Evolutionary conservation across 2,888 invertebrate genomes (phyloP).

Genomic region (Uropetala carovei): DNA sequence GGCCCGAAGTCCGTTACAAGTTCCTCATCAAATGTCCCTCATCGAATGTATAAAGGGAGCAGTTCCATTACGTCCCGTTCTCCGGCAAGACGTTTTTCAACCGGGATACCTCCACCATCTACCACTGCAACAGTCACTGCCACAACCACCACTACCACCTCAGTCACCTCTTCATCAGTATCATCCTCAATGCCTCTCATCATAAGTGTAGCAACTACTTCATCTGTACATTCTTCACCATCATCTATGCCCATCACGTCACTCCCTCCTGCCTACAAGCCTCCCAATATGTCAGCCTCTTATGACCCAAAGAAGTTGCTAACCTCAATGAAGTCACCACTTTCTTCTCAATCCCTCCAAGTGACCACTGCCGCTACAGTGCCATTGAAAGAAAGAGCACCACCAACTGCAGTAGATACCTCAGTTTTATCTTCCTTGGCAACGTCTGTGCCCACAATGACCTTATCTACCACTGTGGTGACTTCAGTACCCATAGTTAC

Average conservation of each 20-base stretch:
- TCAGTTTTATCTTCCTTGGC: not conserved
- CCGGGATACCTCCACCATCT: constrained; percentile 7
- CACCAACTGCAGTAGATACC: not conserved
- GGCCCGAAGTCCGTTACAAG: not conserved
- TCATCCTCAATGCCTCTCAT: not conserved
- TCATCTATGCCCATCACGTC: not conserved
- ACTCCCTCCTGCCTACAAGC: constrained; percentile 37
- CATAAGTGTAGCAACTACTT: constrained; percentile 1
- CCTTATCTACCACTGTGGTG: not conserved
- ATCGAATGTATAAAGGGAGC: not conserved
- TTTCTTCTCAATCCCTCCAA: constrained; percentile 20
- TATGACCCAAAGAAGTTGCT: not conserved
- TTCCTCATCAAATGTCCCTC: not conserved
- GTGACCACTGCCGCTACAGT: not conserved
- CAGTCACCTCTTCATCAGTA: not conserved
- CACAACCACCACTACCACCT: constrained; percentile 59
- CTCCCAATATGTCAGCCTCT: not conserved
- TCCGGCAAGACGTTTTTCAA: constrained; percentile 1
- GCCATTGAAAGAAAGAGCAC: not conserved
- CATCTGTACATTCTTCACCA: not conserved
- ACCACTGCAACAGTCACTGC: constrained; percentile 44
- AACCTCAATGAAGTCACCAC: not conserved
- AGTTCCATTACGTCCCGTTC: not conserved
- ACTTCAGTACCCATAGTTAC: not conserved
- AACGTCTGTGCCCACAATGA: not conserved